Conservation (phyloP, 1,140 invertebrate species). For the Drosophila suzukii region DNA sequence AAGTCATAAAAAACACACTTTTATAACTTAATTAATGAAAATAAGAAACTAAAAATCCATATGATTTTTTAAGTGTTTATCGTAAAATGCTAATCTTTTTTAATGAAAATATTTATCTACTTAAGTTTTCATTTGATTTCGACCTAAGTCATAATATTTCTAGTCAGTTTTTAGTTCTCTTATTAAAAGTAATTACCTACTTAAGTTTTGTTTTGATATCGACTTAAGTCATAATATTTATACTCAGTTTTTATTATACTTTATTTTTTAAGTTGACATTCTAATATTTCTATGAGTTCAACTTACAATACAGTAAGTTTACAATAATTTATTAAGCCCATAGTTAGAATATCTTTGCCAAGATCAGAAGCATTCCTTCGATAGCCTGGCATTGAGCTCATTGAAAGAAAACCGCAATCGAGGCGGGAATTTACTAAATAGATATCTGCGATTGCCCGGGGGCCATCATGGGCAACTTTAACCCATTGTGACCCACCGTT, state of each 20-base stretch:
- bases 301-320: not conserved
- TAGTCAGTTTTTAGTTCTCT: too few relatives aligned
- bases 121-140: too few relatives aligned
- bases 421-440: constrained; percentile 29
- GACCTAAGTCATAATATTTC: too few relatives aligned
- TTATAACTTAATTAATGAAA: not conserved
- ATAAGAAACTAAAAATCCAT: too few relatives aligned
- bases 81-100: too few relatives aligned
- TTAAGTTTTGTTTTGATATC: too few relatives aligned
- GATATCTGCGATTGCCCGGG: constrained; percentile 17
- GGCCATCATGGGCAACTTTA: constrained; percentile 48
- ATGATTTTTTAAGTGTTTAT: too few relatives aligned
- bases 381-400: constrained; percentile 2
- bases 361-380: constrained; percentile 25
- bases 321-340: not conserved
- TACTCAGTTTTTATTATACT: too few relatives aligned
- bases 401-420: constrained; percentile 26
- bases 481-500: constrained; percentile 63
- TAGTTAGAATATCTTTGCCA: not conserved
- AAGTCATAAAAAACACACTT: not conserved
- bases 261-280: too few relatives aligned
- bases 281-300: not conserved
- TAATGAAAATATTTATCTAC: too few relatives aligned
- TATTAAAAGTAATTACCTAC: too few relatives aligned
- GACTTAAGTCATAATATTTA: too few relatives aligned